Evolutionary conservation across 2,113 vertebrate species (phyloP).

Genomic region (Oreochromis aureus): DNA sequence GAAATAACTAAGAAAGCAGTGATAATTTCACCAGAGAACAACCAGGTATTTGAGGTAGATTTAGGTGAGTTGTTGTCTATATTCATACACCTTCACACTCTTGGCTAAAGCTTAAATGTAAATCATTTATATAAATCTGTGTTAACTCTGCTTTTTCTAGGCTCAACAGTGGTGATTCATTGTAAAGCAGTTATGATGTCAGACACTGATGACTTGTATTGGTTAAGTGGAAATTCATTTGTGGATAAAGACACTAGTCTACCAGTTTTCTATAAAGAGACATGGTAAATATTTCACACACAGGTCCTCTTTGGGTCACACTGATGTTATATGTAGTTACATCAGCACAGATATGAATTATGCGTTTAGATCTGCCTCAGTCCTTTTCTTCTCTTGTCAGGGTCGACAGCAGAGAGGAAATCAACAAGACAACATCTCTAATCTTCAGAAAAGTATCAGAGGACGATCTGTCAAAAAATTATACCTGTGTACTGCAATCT

Average conservation of each 20-base stretch:
- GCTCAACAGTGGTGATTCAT: background rate
- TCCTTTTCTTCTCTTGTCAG: background rate
- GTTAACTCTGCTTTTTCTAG: slow-evolving; percentile 4
- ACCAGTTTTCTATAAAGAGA: background rate
- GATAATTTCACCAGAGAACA: background rate
- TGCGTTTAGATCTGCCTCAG: background rate
- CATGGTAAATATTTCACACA: background rate
- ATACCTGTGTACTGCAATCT: slow-evolving; percentile 21
- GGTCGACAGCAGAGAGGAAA: fast-evolving
- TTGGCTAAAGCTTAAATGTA: background rate
- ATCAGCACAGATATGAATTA: background rate
- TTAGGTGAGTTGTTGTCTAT: slow-evolving; percentile 62
- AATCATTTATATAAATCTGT: background rate
- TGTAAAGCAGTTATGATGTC: background rate
- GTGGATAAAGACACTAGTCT: fast-evolving
- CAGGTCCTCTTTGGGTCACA: background rate
- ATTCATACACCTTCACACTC: no score
- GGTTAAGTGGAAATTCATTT: background rate
- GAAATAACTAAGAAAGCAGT: background rate
- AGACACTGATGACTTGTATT: background rate
- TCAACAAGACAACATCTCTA: background rate
- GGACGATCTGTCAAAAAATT: slow-evolving; percentile 1
- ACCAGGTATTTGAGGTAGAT: slow-evolving; percentile 1
- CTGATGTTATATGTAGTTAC: background rate
- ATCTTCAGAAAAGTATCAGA: slow-evolving; percentile 27